Evolutionary conservation across 2,113 vertebrate species (phyloP).

Genomic region (Neomonachus schauinslandi): DNA sequence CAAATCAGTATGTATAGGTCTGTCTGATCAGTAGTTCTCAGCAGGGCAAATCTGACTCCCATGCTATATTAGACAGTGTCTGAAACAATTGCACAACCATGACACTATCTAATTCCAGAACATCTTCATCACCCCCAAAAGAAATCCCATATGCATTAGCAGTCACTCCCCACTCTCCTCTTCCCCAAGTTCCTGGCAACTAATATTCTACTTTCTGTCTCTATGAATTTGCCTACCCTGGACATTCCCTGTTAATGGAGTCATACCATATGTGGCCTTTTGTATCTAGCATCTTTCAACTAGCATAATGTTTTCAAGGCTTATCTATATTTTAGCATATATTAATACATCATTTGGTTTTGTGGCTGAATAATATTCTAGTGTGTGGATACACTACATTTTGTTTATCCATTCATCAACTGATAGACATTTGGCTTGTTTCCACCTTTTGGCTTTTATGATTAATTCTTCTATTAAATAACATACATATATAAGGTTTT

Average conservation of each 20-base stretch:
- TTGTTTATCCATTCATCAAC: neutral
- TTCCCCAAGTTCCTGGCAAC: neutral
- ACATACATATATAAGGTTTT: neutral
- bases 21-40: neutral
- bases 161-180: neutral
- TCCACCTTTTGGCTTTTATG: neutral
- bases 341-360: neutral
- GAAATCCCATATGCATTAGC: neutral
- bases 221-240: neutral
- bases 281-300: neutral
- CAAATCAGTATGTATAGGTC: neutral
- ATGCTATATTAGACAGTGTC: neutral
- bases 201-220: neutral
- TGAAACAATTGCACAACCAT: neutral
- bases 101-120: neutral
- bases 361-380: neutral
- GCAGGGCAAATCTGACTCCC: neutral
- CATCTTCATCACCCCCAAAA: neutral
- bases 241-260: neutral
- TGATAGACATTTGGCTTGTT: neutral
- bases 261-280: neutral
- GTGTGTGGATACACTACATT: neutral
- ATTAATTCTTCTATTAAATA: conserved; percentile 2
- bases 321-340: neutral
- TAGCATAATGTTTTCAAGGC: neutral